Conservation (phyloP, 2,888 invertebrate species). For the Epicampocera succincta region DNA sequence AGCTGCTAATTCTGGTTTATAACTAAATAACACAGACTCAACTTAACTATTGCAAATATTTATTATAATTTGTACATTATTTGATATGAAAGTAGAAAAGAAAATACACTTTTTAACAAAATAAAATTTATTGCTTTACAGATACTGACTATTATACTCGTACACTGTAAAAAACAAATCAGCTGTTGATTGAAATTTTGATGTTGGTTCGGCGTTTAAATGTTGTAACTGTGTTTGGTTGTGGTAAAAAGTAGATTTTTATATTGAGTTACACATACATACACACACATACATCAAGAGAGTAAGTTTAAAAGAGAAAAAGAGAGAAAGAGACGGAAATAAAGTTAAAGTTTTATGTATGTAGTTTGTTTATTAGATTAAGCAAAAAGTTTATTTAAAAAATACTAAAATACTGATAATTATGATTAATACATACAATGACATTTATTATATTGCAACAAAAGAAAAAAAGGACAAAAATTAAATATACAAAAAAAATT, state of each 20-base stretch:
- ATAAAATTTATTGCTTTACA: not conserved
- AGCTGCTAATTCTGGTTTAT: slow-evolving; percentile 37
- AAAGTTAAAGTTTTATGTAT: slow-evolving; percentile 39
- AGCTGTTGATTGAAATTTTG: slow-evolving; percentile 54
- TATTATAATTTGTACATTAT: slow-evolving; percentile 44
- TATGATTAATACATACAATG: slow-evolving; percentile 36
- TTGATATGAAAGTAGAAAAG: slow-evolving; percentile 33
- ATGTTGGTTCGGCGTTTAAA: slow-evolving; percentile 40
- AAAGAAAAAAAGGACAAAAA: not conserved
- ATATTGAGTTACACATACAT: slow-evolving; percentile 37
- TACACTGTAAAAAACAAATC: slow-evolving; percentile 54
- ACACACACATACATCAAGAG: slow-evolving; percentile 60
- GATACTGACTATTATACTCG: slow-evolving; percentile 2
- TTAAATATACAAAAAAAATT: not conserved
- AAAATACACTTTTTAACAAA: not conserved
- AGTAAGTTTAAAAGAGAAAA: slow-evolving; percentile 40
- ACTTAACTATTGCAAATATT: slow-evolving; percentile 24
- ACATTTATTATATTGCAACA: slow-evolving; percentile 29
- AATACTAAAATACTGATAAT: not conserved
- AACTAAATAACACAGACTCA: slow-evolving; percentile 20
- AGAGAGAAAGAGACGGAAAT: slow-evolving; percentile 40
- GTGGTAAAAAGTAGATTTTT: slow-evolving; percentile 31
- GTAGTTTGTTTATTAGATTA: slow-evolving; percentile 44
- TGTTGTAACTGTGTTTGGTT: slow-evolving; percentile 49
- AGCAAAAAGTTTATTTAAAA: slow-evolving; percentile 15